Conservation (phyloP, 2,113 vertebrate genomes). For the Spilogale gracilis region DNA sequence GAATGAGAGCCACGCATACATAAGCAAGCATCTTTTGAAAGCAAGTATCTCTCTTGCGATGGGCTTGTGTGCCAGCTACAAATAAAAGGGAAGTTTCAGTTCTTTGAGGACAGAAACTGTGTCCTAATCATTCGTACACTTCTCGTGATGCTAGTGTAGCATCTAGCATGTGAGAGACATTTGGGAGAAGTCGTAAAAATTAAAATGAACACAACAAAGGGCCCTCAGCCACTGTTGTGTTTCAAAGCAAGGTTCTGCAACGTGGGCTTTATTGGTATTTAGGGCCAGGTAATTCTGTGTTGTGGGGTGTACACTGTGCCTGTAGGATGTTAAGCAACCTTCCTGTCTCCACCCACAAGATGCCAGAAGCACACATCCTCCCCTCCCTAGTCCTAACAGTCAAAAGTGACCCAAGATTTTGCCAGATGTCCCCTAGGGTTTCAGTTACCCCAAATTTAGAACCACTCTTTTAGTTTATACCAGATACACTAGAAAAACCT, state of each 20-base stretch:
- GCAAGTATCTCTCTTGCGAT: not conserved
- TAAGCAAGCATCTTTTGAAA: conserved; percentile 17
- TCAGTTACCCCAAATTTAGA: not conserved
- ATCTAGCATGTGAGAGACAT: not conserved
- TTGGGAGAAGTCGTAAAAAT: not conserved
- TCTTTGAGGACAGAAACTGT: not conserved
- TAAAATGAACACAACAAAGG: not conserved
- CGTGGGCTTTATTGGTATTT: not conserved
- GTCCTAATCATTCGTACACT: not conserved
- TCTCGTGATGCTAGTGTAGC: not conserved
- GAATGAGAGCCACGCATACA: conserved; percentile 23
- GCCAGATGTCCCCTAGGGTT: not conserved
- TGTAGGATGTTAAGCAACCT: not conserved
- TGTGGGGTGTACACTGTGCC: too few species aligned
- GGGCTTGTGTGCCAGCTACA: not conserved
- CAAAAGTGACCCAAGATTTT: not conserved
- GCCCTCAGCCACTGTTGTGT: not conserved
- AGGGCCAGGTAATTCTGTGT: not conserved
- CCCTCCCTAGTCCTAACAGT: not conserved
- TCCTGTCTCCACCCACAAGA: not conserved
- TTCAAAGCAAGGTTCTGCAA: not conserved
- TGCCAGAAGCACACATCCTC: not conserved
- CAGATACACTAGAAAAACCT: not conserved
- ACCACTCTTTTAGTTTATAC: not conserved
- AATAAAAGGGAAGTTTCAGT: not conserved